Evolutionary conservation across 37 sponge, comb jelly and placozoan genomes (phyloP).

Genomic region (Theonella swinhoei): DNA sequence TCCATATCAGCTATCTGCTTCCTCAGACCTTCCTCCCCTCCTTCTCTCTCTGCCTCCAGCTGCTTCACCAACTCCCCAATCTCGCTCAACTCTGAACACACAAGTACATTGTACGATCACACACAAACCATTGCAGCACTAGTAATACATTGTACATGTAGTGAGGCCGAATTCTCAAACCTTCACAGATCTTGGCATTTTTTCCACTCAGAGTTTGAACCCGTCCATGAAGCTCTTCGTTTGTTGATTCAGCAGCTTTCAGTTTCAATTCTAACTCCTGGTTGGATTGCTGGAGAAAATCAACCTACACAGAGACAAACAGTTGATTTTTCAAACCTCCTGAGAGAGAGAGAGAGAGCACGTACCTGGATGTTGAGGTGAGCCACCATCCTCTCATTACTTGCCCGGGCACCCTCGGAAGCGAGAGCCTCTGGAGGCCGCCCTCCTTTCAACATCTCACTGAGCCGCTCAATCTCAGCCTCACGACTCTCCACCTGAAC

Average conservation of each 20-base stretch:
- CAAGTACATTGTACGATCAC: too few species aligned
- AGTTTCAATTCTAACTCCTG: constrained; percentile 82
- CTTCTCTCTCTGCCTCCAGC: constrained; percentile 80
- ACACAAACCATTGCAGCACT: too few species aligned
- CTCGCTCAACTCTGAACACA: constrained; percentile 54
- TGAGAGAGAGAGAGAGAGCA: background rate
- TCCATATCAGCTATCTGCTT: constrained; percentile 25
- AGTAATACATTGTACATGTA: too few species aligned
- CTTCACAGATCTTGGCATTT: constrained; percentile 73
- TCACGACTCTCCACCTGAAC: constrained; percentile 84
- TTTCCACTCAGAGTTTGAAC: constrained; percentile 66
- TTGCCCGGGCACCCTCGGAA: constrained; percentile 74
- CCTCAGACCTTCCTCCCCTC: constrained; percentile 44
- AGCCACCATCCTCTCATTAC: constrained; percentile 89
- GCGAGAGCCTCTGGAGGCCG: constrained; percentile 93
- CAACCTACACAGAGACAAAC: constrained; percentile 52
- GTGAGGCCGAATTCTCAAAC: too few species aligned
- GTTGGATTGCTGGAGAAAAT: constrained; percentile 93
- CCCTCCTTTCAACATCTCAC: constrained; percentile 82
- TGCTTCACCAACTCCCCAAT: constrained; percentile 83
- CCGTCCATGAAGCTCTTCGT: constrained; percentile 36
- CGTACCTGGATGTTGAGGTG: constrained; percentile 95
- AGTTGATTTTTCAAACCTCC: background rate
- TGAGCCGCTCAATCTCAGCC: constrained; percentile 93
- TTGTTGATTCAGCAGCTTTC: constrained; percentile 29